phyloP scores from a whole-genome alignment of 1,140 invertebrate genomes.

The Phthorimaea operculella region DNA sequence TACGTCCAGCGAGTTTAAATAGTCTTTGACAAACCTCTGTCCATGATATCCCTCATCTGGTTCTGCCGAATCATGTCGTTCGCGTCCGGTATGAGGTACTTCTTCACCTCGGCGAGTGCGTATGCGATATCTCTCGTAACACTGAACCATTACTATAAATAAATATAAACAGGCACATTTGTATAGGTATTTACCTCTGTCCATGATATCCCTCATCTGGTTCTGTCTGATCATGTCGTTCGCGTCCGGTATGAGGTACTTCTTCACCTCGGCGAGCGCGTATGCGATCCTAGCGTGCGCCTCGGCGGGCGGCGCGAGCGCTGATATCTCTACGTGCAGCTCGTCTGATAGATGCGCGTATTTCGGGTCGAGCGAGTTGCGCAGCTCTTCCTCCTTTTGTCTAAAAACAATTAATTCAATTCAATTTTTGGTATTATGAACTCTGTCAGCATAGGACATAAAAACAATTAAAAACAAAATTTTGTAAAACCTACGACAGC shows the following conservation, averaged over 20 bases:
- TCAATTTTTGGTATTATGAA: no score
- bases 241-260: constrained; percentile 77
- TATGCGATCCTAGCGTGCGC: constrained; percentile 92
- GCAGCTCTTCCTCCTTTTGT: constrained; percentile 83
- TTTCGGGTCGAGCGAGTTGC: constrained; percentile 89
- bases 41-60: no score
- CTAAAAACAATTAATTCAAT: constrained; percentile 57
- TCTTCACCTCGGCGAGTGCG: no score
- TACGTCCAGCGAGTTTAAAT: no score
- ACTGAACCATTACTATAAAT: no score
- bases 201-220: constrained; percentile 45
- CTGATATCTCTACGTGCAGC: constrained; percentile 92
- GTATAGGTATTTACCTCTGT: no score
- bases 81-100: no score
- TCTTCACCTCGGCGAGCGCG: constrained; percentile 80
- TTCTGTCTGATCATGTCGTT: constrained; percentile 77
- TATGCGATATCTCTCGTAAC: no score
- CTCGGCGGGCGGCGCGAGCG: constrained; percentile 89
- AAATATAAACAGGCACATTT: no score
- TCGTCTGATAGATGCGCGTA: constrained; percentile 93
- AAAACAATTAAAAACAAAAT: constrained; percentile 11
- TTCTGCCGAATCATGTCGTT: no score
- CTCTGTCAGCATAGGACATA: no score
- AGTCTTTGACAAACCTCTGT: constrained; percentile 45
- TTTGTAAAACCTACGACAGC: no score